Base-by-base conservation (phyloP, 2,797 vertebrate genomes). In the Gambelia wislizenii region DNA sequence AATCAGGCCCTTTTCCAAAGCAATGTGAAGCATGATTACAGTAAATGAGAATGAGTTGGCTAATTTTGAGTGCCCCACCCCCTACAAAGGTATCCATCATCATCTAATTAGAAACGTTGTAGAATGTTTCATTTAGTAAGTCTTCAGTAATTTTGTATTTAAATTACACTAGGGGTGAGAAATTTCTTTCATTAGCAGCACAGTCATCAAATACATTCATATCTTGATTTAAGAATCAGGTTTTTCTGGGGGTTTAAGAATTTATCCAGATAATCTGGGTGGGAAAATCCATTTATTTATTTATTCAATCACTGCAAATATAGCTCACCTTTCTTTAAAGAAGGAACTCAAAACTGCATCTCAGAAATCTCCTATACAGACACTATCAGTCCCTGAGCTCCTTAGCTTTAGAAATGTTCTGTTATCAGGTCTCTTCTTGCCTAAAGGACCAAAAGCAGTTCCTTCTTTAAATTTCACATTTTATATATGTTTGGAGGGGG, bases 11-110 rank as follows among this genome's bases (percentile, higher is more conserved):
- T 36, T 69, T 69, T 49, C 61, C 59, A 87, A 87, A 87, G 33
- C 20, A 69, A 54, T 54, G 25, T 42, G 87, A 75, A 61, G 6
- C 7, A 2, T 9, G 20, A 39, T 52, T 75, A 79, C 77, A 85
- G 25, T 74, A 86, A 78, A 87, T 67, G 75, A 67, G 33, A 86
- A 79, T 78, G 47, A 80, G n/a, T 70, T 70, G 44, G n/a, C n/a
- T 52, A 67, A 80, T 69, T 54, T 30, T 80, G 54, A 69, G 8
- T 8, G 14, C 4, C 42, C 3, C 4, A 54, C 20, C 54, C 13
- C 78, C 70, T 75, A 39, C 54, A 42, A 56, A 84, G 74, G 44
- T 76, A 33, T 1, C 22, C 39, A 39, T 52, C 67, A 61, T 83
- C 42, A 81, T 61, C 42, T 52, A 84, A 59, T 77, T 76, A 76